These are phyloP conservation scores for Callimorpha dominula DNA, from an alignment of 2,888 invertebrate genomes.

Conservation along the genomic window DNA sequence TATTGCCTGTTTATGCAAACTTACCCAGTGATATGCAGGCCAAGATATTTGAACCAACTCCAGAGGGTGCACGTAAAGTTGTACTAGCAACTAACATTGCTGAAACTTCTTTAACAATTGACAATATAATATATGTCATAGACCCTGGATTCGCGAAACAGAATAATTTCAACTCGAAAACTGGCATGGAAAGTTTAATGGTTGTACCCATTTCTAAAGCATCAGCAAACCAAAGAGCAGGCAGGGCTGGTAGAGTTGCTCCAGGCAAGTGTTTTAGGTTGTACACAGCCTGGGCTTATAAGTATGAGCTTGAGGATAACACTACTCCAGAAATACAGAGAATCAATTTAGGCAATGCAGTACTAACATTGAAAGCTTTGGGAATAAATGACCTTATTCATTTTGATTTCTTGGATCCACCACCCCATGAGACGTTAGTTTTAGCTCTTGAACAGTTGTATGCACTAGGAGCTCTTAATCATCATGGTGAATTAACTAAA, in stretches of 20 bases:
- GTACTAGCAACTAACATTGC: conserved; percentile 99
- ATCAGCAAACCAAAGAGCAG: conserved; percentile 99
- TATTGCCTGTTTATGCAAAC: conserved; percentile 99
- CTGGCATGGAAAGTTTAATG: conserved; percentile 99
- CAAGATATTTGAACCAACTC: conserved; percentile 99
- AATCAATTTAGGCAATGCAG: conserved; percentile 99
- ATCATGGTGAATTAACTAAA: conserved; percentile 98
- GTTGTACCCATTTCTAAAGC: conserved; percentile 99
- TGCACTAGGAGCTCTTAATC: conserved; percentile 98
- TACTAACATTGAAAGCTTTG: conserved; percentile 97
- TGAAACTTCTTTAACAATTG: conserved; percentile 99
- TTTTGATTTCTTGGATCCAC: conserved; percentile 99
- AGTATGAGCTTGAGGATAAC: conserved; percentile 99
- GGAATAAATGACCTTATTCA: conserved; percentile 99
- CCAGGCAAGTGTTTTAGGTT: conserved; percentile 99
- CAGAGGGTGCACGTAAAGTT: conserved; percentile 98
- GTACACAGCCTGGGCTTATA: conserved; percentile 99
- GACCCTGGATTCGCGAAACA: conserved; percentile 99
- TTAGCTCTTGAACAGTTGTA: conserved; percentile 98
- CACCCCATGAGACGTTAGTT: conserved; percentile 97
- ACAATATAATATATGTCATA: conserved; percentile 99
- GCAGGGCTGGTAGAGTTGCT: conserved; percentile 97
- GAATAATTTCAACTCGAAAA: conserved; percentile 98
- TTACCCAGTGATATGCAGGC: conserved; percentile 99
- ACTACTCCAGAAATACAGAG: conserved; percentile 99